These are phyloP conservation scores for Halcyon badia DNA, from an alignment of 2,797 vertebrate genomes.

Conservation along the genomic window DNA sequence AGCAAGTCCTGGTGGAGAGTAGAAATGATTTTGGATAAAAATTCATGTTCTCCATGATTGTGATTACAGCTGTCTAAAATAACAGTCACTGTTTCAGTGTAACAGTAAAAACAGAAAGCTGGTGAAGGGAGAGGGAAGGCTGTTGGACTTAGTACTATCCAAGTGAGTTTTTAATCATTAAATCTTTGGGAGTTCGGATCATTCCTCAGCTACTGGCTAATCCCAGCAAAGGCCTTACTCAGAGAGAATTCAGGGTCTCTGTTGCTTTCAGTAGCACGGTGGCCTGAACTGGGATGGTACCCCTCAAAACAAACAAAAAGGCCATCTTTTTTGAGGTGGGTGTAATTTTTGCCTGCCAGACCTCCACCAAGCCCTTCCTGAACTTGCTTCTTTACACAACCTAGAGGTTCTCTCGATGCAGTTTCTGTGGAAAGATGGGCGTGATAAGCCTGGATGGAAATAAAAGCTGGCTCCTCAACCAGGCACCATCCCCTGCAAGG, in stretches of 20 bases:
- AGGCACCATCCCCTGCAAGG: background rate
- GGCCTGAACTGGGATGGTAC: background rate
- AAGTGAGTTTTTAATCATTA: background rate
- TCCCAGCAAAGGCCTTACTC: background rate
- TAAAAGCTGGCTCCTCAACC: background rate
- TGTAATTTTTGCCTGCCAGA: background rate
- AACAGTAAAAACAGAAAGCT: background rate
- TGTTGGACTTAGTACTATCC: background rate
- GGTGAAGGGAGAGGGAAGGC: background rate
- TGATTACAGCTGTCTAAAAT: background rate
- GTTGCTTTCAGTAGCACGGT: background rate
- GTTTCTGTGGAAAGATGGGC: background rate
- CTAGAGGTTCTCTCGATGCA: background rate
- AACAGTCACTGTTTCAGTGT: background rate
- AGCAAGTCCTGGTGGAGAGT: background rate
- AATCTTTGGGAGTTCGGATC: background rate
- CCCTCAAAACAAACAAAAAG: background rate
- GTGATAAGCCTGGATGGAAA: rapidly evolving
- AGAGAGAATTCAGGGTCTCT: background rate
- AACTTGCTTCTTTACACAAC: background rate
- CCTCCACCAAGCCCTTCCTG: background rate
- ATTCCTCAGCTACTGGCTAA: background rate
- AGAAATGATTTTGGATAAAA: background rate
- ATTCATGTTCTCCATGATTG: background rate
- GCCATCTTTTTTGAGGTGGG: background rate